phyloP scores from a whole-genome alignment of 2,888 invertebrate species.

The Crepidodera aurea region DNA sequence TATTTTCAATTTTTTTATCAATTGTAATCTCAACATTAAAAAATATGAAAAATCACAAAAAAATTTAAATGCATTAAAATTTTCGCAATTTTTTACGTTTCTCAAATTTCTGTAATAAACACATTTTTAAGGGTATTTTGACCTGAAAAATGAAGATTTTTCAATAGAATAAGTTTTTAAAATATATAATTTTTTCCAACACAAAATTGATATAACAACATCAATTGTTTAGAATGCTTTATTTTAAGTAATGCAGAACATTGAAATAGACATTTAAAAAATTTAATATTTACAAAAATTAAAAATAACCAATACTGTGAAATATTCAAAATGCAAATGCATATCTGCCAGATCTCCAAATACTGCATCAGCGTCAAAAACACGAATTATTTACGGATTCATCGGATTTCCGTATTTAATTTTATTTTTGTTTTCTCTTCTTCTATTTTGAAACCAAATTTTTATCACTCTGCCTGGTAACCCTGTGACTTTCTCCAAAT shows the following conservation, averaged over 20 bases:
- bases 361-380: neutral
- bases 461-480: conserved; percentile 35
- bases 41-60: too few relatives aligned
- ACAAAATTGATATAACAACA: too few relatives aligned
- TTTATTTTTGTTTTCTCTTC: conserved; percentile 33
- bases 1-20: too few relatives aligned
- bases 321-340: neutral
- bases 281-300: neutral
- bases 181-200: too few relatives aligned
- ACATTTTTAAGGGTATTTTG: too few relatives aligned
- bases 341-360: neutral
- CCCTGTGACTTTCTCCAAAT: conserved; percentile 33
- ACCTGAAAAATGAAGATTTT: too few relatives aligned
- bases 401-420: conserved; percentile 16
- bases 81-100: too few relatives aligned
- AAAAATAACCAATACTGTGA: neutral
- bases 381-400: neutral
- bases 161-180: too few relatives aligned
- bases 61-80: too few relatives aligned
- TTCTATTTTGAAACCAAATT: conserved; percentile 40
- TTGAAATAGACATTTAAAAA: neutral
- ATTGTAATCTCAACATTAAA: too few relatives aligned
- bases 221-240: too few relatives aligned
- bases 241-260: neutral
- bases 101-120: too few relatives aligned